Conservation (phyloP, 1,140 invertebrate genomes). For the Drosophila azteca region DNA sequence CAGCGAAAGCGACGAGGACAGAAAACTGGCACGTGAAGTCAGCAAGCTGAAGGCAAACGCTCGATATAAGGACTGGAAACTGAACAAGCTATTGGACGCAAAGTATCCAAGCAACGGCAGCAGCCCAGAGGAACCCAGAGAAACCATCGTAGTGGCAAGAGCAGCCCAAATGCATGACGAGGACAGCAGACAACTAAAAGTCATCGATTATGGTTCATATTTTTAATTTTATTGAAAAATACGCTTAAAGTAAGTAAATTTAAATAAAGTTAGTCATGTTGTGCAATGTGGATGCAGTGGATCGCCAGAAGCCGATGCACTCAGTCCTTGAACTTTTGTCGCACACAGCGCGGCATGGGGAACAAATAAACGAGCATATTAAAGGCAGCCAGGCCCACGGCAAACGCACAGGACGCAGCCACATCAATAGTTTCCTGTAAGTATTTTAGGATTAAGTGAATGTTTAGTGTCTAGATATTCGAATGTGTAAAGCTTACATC, state of each 20-base stretch:
- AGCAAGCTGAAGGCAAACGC: conserved; percentile 83
- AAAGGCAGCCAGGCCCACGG: conserved; percentile 90
- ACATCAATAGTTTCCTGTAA: conserved; percentile 86
- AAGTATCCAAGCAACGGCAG: conserved; percentile 76
- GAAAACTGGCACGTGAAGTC: conserved; percentile 84
- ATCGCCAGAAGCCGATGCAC: not conserved
- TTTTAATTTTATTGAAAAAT: not conserved
- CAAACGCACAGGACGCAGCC: conserved; percentile 92
- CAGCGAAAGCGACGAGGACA: conserved; percentile 84
- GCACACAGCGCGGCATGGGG: conserved; percentile 93
- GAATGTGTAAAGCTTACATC: conserved; percentile 78
- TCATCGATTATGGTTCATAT: not conserved
- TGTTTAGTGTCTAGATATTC: conserved; percentile 10
- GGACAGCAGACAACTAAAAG: not conserved
- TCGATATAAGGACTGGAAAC: conserved; percentile 45
- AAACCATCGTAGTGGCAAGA: conserved; percentile 1
- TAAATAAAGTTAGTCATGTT: conserved; percentile 1
- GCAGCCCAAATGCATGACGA: conserved; percentile 23
- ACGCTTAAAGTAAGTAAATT: conserved; percentile 3
- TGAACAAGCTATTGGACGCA: conserved; percentile 69
- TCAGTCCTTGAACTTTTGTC: conserved; percentile 94
- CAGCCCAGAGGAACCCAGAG: conserved; percentile 4
- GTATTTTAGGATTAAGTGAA: not conserved
- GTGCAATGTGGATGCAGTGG: not conserved
- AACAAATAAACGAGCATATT: conserved; percentile 94